Evolutionary conservation across 2,888 invertebrate genomes (phyloP), one percentile per base, ranked within the genome.

Genomic region (Lepidochitona cinerea): DNA sequence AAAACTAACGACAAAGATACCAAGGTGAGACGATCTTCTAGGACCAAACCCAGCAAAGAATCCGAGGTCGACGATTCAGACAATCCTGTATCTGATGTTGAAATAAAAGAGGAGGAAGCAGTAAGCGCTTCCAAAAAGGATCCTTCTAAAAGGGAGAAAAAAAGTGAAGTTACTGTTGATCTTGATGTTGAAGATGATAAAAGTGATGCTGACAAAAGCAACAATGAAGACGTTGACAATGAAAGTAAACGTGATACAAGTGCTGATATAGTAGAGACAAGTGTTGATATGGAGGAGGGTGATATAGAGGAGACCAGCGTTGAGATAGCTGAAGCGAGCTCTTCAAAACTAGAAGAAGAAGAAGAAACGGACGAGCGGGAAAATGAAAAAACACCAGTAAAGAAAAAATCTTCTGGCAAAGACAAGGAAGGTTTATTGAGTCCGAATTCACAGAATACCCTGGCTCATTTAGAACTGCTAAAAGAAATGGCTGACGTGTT

Each of bases 401-500:
- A 49, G 23, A 23, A 18, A 49, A 18, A 2, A 2, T n/a, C 18
- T n/a, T 4, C 7, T 49, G 18, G n/a, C 49, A 49, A 36, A 33
- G 18, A 73, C 77, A 77, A 72, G 77, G 77, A 53, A 74, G 76
- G 36, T 79, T 75, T 23, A 78, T 78, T 71, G 76, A 83, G 70
- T 49, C 78, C 26, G 80, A 18, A 33, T 0, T 18, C 52, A 36
- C 12, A 53, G 54, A 82, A 70, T 54, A 80, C 2, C 2, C 3
- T 64, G 64, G 64, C 64, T 18, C 64, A 64, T 5, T 26, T 64
- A 49, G 14, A n/a, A n/a, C 49, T n/a, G 66, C 53, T 80, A 37
- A 73, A 80, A 37, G 79, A 79, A 73, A 71, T 79, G 71, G 79
- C 75, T 52, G 79, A 79, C 72, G 79, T 78, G 35, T 73, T 77